Percentiles rank a stretch among this genome's conserved stretches.
These are phyloP conservation scores for Poecilia latipinna DNA, from an alignment of 2,113 vertebrate genomes.

Conservation along the genomic window DNA sequence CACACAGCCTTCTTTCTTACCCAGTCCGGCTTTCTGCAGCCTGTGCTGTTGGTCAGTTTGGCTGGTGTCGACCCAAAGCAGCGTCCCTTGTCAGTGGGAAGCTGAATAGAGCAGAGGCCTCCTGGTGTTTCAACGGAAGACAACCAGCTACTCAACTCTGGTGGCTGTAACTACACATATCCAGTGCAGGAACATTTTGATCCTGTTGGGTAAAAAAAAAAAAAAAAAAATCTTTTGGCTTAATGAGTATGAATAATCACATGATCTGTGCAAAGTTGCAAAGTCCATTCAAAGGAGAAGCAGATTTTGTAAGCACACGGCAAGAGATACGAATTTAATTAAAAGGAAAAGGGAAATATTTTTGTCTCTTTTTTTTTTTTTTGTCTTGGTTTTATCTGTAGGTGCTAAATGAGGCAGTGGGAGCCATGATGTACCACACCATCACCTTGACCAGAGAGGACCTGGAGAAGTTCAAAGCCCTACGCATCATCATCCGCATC, in stretches of 20 bases:
- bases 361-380: neutral
- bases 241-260: no score
- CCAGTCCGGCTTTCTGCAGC: conserved; percentile 28
- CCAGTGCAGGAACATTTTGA: neutral
- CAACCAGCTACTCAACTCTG: conserved; percentile 43
- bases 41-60: conserved; percentile 39
- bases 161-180: neutral
- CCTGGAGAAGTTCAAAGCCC: conserved; percentile 98
- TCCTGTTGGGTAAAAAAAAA: no score
- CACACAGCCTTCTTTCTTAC: conserved; percentile 38
- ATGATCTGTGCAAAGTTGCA: neutral
- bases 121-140: conserved; percentile 47
- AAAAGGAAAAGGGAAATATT: neutral
- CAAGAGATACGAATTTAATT: neutral
- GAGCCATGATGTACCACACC: conserved; percentile 99
- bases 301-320: conserved; percentile 23
- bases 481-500: conserved; percentile 95
- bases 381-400: conserved; percentile 59
- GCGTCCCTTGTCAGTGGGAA: conserved; percentile 51
- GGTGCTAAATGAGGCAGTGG: conserved; percentile 96
- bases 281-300: no score
- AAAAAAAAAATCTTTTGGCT: no score
- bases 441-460: conserved; percentile 98
- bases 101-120: conserved; percentile 28
- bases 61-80: conserved; percentile 47